Percentiles rank a stretch among this genome's conserved stretches.
Conservation (phyloP, 2,888 invertebrate genomes). For the Strigamia maritima region DNA sequence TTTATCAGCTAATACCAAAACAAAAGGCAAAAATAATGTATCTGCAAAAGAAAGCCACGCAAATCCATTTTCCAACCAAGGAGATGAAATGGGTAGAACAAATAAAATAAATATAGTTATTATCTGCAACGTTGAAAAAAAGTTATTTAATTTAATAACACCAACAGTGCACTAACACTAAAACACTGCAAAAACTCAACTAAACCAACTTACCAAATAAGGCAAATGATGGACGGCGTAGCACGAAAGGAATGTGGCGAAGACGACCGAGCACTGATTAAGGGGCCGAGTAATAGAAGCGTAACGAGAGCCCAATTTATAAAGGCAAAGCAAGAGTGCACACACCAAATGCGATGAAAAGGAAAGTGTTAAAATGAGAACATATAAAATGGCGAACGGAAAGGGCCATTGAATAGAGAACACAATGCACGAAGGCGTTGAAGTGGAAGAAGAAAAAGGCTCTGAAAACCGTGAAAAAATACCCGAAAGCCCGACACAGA, state of each 20-base stretch:
- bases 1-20: conserved; percentile 16
- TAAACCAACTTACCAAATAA: conserved; percentile 13
- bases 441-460: neutral
- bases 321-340: neutral
- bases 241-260: neutral
- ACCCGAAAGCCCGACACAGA: neutral
- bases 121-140: neutral
- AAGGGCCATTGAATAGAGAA: conserved; percentile 1
- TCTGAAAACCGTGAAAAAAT: neutral
- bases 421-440: neutral
- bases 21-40: neutral
- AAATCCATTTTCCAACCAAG: conserved; percentile 28
- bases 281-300: conserved; percentile 4
- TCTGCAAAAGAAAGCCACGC: conserved; percentile 16
- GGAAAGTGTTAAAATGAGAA: conserved; percentile 1
- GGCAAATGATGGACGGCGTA: conserved; percentile 8
- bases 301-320: neutral
- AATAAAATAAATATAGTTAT: conserved; percentile 13
- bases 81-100: neutral
- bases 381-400: neutral
- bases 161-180: too few relatives aligned
- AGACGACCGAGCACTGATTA: conserved; percentile 28
- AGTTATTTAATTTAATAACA: neutral
- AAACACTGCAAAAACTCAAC: too few relatives aligned
- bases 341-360: conserved; percentile 1